phyloP scores from a whole-genome alignment of 2,113 vertebrate genomes.

The Zosterops lateralis region DNA sequence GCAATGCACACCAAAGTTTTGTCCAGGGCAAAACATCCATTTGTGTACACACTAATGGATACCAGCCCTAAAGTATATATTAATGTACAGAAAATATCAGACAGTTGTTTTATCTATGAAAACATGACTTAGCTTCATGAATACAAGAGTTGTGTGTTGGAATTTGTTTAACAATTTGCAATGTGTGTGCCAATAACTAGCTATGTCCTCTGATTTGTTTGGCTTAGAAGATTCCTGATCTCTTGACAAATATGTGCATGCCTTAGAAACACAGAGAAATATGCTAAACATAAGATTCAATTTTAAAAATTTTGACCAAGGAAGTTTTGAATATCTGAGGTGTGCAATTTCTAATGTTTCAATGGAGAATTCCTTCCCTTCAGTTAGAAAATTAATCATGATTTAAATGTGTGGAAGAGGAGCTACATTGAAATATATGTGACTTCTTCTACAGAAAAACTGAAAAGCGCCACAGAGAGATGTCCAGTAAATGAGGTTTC shows the following conservation, averaged over 20 bases:
- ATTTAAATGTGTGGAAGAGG: not conserved
- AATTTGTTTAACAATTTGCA: not conserved
- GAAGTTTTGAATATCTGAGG: not conserved
- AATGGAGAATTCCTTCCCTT: not conserved
- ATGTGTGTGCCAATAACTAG: not conserved
- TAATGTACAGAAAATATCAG: not conserved
- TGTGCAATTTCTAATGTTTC: not conserved
- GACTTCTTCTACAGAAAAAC: not conserved
- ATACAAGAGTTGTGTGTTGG: accelerated
- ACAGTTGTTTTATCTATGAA: not conserved
- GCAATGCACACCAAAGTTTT: not conserved
- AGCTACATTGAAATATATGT: not conserved
- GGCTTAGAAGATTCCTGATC: not conserved
- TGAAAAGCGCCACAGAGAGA: not conserved
- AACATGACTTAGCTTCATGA: not conserved
- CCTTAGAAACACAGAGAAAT: not conserved
- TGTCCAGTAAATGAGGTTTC: not conserved
- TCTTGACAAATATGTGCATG: not conserved
- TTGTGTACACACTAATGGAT: not conserved
- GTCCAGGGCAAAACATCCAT: not conserved
- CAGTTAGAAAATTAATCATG: not conserved
- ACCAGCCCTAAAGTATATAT: not conserved
- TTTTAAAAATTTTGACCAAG: not conserved
- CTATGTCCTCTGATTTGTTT: not conserved
- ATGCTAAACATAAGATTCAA: not conserved